phyloP scores from a whole-genome alignment of 2,888 invertebrate species.

The Caradrina kadenii region DNA sequence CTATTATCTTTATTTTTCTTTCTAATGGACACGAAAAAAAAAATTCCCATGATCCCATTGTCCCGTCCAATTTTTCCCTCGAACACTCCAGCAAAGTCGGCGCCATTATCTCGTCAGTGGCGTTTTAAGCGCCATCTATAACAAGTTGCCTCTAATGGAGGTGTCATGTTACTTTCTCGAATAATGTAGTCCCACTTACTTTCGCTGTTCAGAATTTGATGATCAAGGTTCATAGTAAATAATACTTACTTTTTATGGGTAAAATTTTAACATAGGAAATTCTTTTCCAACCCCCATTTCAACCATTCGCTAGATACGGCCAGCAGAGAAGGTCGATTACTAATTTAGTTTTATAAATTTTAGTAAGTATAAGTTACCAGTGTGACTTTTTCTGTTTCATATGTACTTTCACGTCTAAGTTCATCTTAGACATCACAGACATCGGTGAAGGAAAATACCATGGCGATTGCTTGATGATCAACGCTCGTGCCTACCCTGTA shows the following conservation, averaged over 20 bases:
- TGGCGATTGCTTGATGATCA: too few species aligned
- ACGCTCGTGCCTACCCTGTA: too few species aligned
- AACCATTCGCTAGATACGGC: background rate
- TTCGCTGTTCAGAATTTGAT: slow-evolving; percentile 38
- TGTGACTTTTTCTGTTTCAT: too few species aligned
- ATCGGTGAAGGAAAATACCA: too few species aligned
- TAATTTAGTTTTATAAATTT: background rate
- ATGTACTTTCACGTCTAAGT: too few species aligned
- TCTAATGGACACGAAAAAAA: slow-evolving; percentile 10
- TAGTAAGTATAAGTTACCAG: too few species aligned
- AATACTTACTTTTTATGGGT: slow-evolving; percentile 36
- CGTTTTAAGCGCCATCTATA: slow-evolving; percentile 74
- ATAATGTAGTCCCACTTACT: slow-evolving; percentile 67
- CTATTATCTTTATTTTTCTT: background rate
- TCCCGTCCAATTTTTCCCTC: slow-evolving; percentile 51
- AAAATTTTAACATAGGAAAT: slow-evolving; percentile 14
- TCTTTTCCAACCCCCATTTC: background rate
- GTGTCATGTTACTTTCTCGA: slow-evolving; percentile 77
- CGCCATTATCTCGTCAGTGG: slow-evolving; percentile 64
- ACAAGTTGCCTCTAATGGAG: slow-evolving; percentile 77
- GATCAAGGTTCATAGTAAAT: slow-evolving; percentile 49
- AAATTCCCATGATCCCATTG: slow-evolving; percentile 36
- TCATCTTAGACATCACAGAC: too few species aligned
- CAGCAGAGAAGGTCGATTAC: background rate
- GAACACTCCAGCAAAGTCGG: slow-evolving; percentile 51